Base-by-base conservation (phyloP, 2,113 vertebrate species). In the Varanus komodoensis region DNA sequence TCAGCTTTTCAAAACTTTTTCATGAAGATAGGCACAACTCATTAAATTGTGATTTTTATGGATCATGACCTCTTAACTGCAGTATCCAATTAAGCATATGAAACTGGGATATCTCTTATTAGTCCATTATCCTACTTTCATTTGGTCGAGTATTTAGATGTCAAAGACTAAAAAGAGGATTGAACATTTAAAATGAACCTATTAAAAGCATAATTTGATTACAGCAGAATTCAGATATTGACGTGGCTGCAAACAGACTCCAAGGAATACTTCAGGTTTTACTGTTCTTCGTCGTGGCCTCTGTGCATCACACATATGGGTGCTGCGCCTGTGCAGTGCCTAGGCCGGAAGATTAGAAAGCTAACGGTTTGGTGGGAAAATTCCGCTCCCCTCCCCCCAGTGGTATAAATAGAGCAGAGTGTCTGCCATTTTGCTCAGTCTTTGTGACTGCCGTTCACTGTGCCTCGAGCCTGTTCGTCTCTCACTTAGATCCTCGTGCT, bases 31-130 rank as follows among this genome's bases (percentile, higher is more conserved):
- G 29, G 44, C 34, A 89, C 9, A 90, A 75, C 19, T 1, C 68
- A 87, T 84, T 89, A 77, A 77, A 84, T n/a, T 25, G 23, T 6
- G 27, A 15, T 27, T 88, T 83, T 57, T 86, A 84, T 2, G 78
- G 68, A 79, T 44, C 50, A 84, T 9, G 84, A 50, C 67, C 27
- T 81, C 0, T 74, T 38, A 38, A 25, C 82, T 86, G 25, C n/a
- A 34, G 85, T 54, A 34, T 6, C 48, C 9, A 14, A 80, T 69
- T 48, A 34, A 90, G 29, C 34, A 80, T 17, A 78, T 12, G 87
- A 4, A 34, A 84, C 27, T 77, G 29, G 1, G 68, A 92, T 87
- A 38, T 52, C 64, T 44, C 67, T 85, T 80, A 86, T 2, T 86
- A 67, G 19, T 6, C 27, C 48, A 6, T 44, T 44, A 44, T 44